Percentiles rank a stretch among this genome's conserved stretches.
Conservation (phyloP, 1,140 invertebrate species). For the Cyphomyrmex costatus region DNA sequence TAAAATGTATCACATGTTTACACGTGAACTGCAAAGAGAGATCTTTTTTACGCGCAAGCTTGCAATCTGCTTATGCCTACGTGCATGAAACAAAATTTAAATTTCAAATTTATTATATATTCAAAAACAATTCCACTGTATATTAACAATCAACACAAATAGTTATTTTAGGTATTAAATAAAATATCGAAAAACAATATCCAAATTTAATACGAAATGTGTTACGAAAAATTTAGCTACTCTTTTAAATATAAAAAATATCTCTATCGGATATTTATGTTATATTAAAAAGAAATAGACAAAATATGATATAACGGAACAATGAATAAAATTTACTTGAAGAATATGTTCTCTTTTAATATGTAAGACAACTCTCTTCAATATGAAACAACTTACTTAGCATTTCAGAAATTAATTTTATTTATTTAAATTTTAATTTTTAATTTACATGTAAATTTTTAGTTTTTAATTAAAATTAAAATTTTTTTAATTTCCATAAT, state of each 20-base stretch:
- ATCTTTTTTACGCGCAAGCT: conserved; percentile 28
- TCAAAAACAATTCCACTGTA: not conserved
- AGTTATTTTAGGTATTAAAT: not conserved
- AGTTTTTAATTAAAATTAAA: not conserved
- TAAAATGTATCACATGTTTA: not conserved
- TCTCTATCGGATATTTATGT: not conserved
- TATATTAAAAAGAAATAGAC: not conserved
- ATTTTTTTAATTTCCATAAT: not conserved
- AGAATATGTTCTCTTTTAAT: not conserved
- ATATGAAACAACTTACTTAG: not conserved
- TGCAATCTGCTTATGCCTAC: conserved; percentile 26
- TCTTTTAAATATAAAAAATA: conserved; percentile 10
- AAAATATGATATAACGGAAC: not conserved
- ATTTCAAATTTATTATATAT: conserved; percentile 10
- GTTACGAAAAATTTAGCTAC: not conserved
- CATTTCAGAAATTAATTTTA: not conserved
- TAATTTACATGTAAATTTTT: not conserved
- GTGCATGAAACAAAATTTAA: conserved; percentile 26
- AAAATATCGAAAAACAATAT: not conserved
- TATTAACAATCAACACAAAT: not conserved
- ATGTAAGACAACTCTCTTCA: not conserved
- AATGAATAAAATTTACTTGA: not conserved
- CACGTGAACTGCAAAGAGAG: not conserved
- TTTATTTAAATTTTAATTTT: not conserved
- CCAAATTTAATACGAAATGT: not conserved